Evolutionary conservation across 2,113 vertebrate species (phyloP).

Genomic region (Mohoua ochrocephala): DNA sequence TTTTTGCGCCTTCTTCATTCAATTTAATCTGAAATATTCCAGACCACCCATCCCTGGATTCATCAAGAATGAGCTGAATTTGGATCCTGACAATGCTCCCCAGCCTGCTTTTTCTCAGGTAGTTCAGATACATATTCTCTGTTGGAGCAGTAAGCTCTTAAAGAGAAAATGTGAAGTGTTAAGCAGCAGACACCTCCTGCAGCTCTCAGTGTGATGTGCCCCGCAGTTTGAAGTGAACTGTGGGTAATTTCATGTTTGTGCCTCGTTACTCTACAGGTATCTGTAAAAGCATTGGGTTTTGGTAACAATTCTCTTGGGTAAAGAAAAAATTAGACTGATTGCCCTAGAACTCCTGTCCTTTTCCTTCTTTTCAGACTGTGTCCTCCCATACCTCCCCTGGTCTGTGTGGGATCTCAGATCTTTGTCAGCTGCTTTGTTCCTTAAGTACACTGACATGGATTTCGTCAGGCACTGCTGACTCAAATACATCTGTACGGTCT

Average conservation of each 20-base stretch:
- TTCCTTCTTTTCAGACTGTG: neutral
- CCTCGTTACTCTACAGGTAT: neutral
- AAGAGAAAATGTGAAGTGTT: neutral
- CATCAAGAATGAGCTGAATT: neutral
- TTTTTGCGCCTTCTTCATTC: neutral
- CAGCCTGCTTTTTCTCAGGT: neutral
- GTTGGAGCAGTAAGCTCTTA: neutral
- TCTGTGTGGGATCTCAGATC: neutral
- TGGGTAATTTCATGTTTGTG: neutral
- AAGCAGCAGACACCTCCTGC: neutral
- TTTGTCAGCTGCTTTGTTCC: neutral
- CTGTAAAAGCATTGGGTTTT: neutral
- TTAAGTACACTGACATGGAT: constrained; percentile 15
- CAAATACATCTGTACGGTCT: neutral
- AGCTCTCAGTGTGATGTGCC: neutral
- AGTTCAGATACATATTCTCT: neutral
- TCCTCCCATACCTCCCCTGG: neutral
- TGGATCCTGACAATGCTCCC: neutral
- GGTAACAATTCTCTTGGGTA: neutral
- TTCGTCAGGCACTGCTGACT: constrained; percentile 1
- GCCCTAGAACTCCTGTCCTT: neutral
- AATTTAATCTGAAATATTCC: neutral
- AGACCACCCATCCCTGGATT: neutral
- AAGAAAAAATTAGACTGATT: neutral
- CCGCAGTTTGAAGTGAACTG: neutral